Conservation (phyloP, 2,888 invertebrate species). For the Galerucella calmariensis region DNA sequence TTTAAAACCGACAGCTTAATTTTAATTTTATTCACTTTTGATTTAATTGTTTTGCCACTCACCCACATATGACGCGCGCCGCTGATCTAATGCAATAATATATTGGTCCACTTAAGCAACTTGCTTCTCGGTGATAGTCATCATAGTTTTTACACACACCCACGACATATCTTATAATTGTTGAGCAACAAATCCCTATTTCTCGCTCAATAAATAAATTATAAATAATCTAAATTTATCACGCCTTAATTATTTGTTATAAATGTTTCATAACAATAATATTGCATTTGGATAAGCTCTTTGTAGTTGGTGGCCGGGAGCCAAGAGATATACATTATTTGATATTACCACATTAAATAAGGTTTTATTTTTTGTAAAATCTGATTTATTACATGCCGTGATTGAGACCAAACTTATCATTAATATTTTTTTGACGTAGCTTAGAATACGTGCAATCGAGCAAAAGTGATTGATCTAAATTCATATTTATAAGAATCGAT, state of each 20-base stretch:
- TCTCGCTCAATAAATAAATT: constrained; percentile 33
- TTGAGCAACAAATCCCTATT: constrained; percentile 32
- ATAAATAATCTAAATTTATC: constrained; percentile 37
- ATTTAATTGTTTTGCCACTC: background rate
- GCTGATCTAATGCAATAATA: constrained; percentile 14
- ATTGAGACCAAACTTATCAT: background rate
- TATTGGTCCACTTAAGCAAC: constrained; percentile 26
- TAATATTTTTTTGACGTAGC: background rate
- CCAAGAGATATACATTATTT: constrained; percentile 29
- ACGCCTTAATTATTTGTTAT: constrained; percentile 36
- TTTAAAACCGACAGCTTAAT: background rate
- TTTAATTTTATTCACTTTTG: background rate
- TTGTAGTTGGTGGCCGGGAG: constrained; percentile 26
- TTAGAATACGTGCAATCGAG: background rate
- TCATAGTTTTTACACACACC: constrained; percentile 31
- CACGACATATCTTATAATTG: constrained; percentile 31
- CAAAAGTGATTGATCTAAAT: background rate
- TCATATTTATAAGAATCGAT: background rate
- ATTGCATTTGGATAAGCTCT: constrained; percentile 19
- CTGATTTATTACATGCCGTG: constrained; percentile 1
- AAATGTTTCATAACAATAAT: constrained; percentile 34
- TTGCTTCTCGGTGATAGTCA: constrained; percentile 25
- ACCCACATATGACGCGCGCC: constrained; percentile 10
- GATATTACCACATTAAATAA: constrained; percentile 28
- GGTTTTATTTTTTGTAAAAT: constrained; percentile 1